Percentiles rank a stretch among this genome's conserved stretches.
Conservation (phyloP, 1,140 invertebrate genomes). For the Palaemon carinicauda region DNA sequence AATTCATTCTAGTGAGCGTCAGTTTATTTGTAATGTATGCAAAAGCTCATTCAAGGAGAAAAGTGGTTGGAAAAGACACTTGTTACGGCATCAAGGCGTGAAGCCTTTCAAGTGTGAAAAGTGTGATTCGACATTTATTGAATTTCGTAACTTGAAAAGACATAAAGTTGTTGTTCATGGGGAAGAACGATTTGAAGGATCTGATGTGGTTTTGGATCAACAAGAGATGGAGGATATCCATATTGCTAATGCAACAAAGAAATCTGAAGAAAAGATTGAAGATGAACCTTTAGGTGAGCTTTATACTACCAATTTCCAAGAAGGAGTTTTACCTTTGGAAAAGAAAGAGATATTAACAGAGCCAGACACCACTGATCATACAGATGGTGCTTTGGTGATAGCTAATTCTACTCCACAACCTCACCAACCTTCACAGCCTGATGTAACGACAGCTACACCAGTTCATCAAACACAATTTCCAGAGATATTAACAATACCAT, state of each 20-base stretch:
- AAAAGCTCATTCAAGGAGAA: conserved; percentile 40
- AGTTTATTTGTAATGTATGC: conserved; percentile 34
- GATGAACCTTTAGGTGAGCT: conserved; percentile 28
- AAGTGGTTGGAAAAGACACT: conserved; percentile 39
- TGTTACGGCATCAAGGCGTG: conserved; percentile 30
- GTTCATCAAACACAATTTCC: conserved; percentile 10
- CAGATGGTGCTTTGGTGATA: background rate
- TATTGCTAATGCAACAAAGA: conserved; percentile 36
- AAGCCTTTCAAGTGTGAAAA: conserved; percentile 46
- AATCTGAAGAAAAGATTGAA: conserved; percentile 10
- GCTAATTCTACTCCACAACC: background rate
- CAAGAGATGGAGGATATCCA: conserved; percentile 24
- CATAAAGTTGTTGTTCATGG: conserved; percentile 56
- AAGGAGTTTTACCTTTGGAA: background rate
- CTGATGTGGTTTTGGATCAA: background rate
- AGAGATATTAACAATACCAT: conserved; percentile 35
- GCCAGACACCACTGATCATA: background rate
- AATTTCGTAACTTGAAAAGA: conserved; percentile 56
- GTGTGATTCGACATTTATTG: conserved; percentile 56
- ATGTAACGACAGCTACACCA: background rate
- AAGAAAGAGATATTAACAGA: background rate
- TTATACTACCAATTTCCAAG: conserved; percentile 11
- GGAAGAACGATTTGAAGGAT: conserved; percentile 48
- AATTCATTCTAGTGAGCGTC: conserved; percentile 35
- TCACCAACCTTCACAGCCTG: conserved; percentile 11